These are phyloP conservation scores for Athripsodes cinereus DNA, from an alignment of 2,888 invertebrate genomes.

Conservation along the genomic window DNA sequence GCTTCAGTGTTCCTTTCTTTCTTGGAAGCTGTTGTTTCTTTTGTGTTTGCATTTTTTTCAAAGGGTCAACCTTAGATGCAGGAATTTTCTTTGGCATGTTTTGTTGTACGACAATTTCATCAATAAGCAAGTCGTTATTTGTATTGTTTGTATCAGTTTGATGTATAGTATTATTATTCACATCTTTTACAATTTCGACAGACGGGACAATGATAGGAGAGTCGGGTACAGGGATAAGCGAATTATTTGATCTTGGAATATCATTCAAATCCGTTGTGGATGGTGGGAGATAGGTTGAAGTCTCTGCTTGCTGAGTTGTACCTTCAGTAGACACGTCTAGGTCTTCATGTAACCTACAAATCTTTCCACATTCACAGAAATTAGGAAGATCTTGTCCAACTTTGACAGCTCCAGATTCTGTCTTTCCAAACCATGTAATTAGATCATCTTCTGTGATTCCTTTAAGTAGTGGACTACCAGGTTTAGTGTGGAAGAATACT, in stretches of 20 bases:
- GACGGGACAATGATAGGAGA: slow-evolving; percentile 25
- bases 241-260: background rate
- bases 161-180: slow-evolving; percentile 1
- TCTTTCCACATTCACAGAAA: slow-evolving; percentile 50
- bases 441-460: slow-evolving; percentile 61
- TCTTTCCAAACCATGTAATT: slow-evolving; percentile 62
- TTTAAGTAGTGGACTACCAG: slow-evolving; percentile 53
- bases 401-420: slow-evolving; percentile 45
- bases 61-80: slow-evolving; percentile 28
- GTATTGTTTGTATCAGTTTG: slow-evolving; percentile 20
- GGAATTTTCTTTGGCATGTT: slow-evolving; percentile 31
- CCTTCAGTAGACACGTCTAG: background rate
- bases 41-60: slow-evolving; percentile 16
- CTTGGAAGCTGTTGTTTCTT: slow-evolving; percentile 39
- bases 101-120: slow-evolving; percentile 41
- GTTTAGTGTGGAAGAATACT: slow-evolving; percentile 56
- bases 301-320: background rate
- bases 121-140: slow-evolving; percentile 30
- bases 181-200: slow-evolving; percentile 12
- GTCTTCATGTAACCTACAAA: slow-evolving; percentile 39
- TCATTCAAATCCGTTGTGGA: background rate
- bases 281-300: background rate
- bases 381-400: slow-evolving; percentile 42
- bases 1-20: slow-evolving; percentile 46
- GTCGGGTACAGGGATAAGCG: slow-evolving; percentile 11